Evolutionary conservation across 1,140 invertebrate genomes (phyloP).

Genomic region (Liolophura sinensis): DNA sequence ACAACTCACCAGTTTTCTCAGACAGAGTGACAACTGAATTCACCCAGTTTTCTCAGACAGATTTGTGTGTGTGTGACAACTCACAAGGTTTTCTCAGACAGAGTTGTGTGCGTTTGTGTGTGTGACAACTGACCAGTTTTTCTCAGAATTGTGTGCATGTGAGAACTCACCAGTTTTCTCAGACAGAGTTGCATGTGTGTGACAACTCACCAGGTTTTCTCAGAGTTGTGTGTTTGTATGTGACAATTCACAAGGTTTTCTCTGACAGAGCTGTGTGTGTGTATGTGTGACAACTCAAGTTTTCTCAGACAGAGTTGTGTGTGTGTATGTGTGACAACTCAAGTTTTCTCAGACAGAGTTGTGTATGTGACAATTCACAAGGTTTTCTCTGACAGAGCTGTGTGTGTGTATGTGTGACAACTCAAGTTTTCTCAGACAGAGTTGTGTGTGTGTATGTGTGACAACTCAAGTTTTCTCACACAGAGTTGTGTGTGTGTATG

Average conservation of each 20-base stretch:
- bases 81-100: constrained; percentile 55
- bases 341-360: too few species aligned
- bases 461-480: too few species aligned
- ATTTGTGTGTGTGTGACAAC: too few species aligned
- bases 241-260: too few species aligned
- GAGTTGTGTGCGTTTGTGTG: constrained; percentile 47
- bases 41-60: too few species aligned
- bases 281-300: constrained; percentile 60
- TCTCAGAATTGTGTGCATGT: too few species aligned
- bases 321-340: too few species aligned
- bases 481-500: too few species aligned
- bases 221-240: constrained; percentile 74
- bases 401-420: constrained; percentile 58
- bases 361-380: constrained; percentile 41
- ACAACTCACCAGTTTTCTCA: too few species aligned
- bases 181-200: constrained; percentile 46
- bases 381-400: constrained; percentile 51
- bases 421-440: constrained; percentile 50
- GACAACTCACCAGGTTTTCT: constrained; percentile 66
- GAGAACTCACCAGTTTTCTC: too few species aligned
- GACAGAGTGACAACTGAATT: too few species aligned
- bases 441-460: constrained; percentile 49
- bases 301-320: constrained; percentile 47
- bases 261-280: constrained; percentile 50
- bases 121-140: too few species aligned